These are phyloP conservation scores for Pseudomugil gertrudae DNA, from an alignment of 2,797 vertebrate species.

Conservation along the genomic window DNA sequence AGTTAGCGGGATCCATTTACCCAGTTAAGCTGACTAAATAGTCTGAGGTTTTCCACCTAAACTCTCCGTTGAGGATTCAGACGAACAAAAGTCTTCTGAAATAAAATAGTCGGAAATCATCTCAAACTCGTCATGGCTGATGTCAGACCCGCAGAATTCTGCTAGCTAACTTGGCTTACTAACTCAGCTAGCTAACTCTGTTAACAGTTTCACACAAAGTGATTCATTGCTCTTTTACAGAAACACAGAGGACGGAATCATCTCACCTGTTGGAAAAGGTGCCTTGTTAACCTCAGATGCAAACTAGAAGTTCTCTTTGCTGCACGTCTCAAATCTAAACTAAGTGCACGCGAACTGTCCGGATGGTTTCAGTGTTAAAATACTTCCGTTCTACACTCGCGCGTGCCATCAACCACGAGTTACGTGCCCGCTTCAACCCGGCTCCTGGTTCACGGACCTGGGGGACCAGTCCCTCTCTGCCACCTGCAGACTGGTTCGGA, in stretches of 20 bases:
- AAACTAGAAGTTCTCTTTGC: neutral
- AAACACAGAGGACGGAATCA: neutral
- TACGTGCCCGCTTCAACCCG: neutral
- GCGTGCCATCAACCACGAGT: neutral
- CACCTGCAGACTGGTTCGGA: no score
- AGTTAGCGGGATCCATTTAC: slow-evolving; percentile 63
- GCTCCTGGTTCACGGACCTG: neutral
- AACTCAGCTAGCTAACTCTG: slow-evolving; percentile 42
- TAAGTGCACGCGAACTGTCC: neutral
- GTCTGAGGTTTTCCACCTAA: neutral
- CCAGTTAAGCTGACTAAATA: slow-evolving; percentile 26
- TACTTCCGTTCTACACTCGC: slow-evolving; percentile 30
- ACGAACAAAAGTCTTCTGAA: neutral
- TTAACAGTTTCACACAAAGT: neutral
- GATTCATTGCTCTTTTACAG: neutral
- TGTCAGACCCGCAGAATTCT: no score
- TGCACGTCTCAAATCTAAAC: neutral
- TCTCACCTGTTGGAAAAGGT: slow-evolving; percentile 33
- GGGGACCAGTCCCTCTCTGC: accelerated
- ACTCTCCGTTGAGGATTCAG: no score
- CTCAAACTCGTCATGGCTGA: neutral
- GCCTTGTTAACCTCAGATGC: neutral
- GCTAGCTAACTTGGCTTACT: no score
- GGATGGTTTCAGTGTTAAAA: neutral
- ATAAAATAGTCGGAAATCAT: neutral